phyloP scores from a whole-genome alignment of 2,888 invertebrate genomes.

The Cylindroiulus punctatus region DNA sequence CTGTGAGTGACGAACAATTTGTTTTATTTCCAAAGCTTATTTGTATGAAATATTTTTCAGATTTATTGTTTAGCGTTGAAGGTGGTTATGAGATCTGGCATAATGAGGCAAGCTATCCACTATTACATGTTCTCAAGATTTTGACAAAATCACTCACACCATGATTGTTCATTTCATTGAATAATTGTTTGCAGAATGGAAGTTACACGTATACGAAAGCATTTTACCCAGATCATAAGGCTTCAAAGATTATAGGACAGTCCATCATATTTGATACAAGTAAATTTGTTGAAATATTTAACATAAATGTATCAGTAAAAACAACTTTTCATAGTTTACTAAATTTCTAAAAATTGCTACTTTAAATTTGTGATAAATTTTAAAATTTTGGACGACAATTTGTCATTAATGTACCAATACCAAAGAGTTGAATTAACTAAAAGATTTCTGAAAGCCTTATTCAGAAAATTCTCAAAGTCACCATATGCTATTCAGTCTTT shows the following conservation, averaged over 20 bases:
- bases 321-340: no score
- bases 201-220: neutral
- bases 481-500: no score
- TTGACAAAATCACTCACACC: neutral
- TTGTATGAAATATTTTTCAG: slow-evolving; percentile 65
- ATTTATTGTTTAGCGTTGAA: slow-evolving; percentile 81
- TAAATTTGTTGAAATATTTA: slow-evolving; percentile 57
- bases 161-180: neutral
- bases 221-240: neutral
- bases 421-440: no score
- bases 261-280: slow-evolving; percentile 21
- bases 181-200: slow-evolving; percentile 1
- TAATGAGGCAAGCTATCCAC: slow-evolving; percentile 29
- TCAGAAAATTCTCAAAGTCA: no score
- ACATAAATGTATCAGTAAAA: no score
- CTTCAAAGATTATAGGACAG: neutral
- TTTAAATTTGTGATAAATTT: no score
- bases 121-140: neutral
- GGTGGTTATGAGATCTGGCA: slow-evolving; percentile 80
- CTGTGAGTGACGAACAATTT: neutral
- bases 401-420: no score
- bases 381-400: no score
- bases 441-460: no score
- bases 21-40: neutral
- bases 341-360: no score